These are phyloP conservation scores for Hetaerina americana DNA, from an alignment of 1,140 invertebrate species.

Conservation along the genomic window DNA sequence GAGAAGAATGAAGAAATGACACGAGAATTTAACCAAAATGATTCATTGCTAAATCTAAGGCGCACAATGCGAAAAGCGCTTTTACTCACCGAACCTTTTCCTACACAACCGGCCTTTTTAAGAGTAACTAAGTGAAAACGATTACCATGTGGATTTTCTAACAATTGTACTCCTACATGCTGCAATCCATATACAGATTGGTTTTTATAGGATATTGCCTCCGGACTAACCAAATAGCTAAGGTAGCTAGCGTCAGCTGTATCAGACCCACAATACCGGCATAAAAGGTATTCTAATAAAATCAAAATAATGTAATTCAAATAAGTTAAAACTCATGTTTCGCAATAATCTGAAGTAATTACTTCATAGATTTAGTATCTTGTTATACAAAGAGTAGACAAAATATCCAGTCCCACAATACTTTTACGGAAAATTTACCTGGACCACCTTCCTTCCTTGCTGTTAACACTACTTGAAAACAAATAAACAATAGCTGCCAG, in stretches of 20 bases:
- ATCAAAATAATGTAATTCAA: background rate
- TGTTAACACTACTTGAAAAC: background rate
- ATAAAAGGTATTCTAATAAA: slow-evolving; percentile 31
- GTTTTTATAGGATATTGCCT: slow-evolving; percentile 27
- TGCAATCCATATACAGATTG: slow-evolving; percentile 34
- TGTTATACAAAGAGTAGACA: no score
- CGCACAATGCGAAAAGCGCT: no score
- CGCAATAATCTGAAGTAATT: no score
- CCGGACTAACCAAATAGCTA: slow-evolving; percentile 30
- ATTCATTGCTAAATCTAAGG: no score
- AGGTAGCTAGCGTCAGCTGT: slow-evolving; percentile 33
- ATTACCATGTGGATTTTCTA: slow-evolving; percentile 35
- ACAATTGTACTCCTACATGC: slow-evolving; percentile 33
- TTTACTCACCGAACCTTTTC: slow-evolving; percentile 24
- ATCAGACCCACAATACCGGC: slow-evolving; percentile 36
- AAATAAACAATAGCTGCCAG: background rate
- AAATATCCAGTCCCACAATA: no score
- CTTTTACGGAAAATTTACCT: no score
- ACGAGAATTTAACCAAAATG: no score
- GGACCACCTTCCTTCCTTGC: background rate
- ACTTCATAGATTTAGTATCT: no score
- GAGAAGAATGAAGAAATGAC: no score
- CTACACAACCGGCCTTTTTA: slow-evolving; percentile 33
- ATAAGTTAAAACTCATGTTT: no score
- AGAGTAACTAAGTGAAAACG: slow-evolving; percentile 33